These are phyloP conservation scores for Leptogaster cylindrica DNA, from an alignment of 2,888 invertebrate species.

Conservation along the genomic window DNA sequence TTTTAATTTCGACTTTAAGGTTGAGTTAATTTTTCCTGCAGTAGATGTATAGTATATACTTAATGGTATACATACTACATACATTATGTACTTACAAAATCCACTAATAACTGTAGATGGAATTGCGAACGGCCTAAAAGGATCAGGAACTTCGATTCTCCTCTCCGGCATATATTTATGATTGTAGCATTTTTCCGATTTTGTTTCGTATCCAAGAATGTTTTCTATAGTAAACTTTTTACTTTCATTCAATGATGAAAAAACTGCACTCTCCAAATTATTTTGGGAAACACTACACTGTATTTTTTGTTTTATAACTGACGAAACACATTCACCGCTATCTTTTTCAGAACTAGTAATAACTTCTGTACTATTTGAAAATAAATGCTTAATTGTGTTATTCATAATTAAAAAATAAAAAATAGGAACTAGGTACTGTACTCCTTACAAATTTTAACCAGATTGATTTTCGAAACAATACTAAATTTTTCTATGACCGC, in stretches of 20 bases:
- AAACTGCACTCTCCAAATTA: conserved; percentile 11
- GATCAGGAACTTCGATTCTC: conserved; percentile 27
- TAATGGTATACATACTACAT: no score
- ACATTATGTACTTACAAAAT: conserved; percentile 49
- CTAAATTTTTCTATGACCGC: no score
- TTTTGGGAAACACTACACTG: background rate
- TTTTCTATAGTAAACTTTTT: conserved; percentile 54
- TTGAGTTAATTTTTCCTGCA: no score
- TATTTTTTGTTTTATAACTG: background rate
- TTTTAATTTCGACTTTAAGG: no score
- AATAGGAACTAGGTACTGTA: no score
- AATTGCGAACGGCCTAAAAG: conserved; percentile 44
- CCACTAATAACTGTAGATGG: conserved; percentile 49
- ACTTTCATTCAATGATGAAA: conserved; percentile 35
- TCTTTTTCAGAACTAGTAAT: background rate
- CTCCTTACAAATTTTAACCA: no score
- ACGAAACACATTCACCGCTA: background rate
- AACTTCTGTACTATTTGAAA: no score
- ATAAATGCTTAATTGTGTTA: no score
- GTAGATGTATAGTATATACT: no score
- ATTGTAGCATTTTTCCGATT: conserved; percentile 15
- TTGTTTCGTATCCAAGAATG: conserved; percentile 51
- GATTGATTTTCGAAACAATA: no score
- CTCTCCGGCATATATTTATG: background rate
- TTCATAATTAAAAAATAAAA: no score